Conservation (phyloP, 2,113 vertebrate genomes). For the Sinosuthora webbiana region DNA sequence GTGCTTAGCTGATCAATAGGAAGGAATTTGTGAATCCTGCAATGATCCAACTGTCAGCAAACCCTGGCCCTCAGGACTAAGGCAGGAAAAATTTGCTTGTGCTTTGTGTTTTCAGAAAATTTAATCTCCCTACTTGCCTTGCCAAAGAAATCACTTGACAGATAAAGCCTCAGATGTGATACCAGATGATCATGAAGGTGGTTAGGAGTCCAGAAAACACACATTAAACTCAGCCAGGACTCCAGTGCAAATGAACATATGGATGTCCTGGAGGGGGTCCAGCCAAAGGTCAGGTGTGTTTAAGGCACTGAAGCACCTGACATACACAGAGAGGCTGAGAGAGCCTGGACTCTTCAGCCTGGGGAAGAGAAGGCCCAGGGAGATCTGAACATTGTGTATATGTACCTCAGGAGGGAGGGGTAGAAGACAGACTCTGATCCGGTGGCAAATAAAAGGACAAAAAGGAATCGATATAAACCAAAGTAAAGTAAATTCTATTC, state of each 20-base stretch:
- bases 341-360: background rate
- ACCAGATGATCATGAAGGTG: background rate
- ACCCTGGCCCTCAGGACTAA: background rate
- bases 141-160: background rate
- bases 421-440: background rate
- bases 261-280: background rate
- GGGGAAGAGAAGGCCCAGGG: background rate
- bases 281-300: background rate
- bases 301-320: background rate
- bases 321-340: background rate
- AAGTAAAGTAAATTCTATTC: background rate
- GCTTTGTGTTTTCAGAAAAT: background rate
- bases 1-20: background rate
- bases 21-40: background rate
- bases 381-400: background rate
- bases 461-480: background rate
- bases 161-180: background rate
- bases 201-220: background rate
- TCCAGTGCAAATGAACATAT: background rate
- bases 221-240: background rate
- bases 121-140: background rate
- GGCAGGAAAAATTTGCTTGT: background rate
- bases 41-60: background rate
- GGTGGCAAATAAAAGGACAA: background rate
- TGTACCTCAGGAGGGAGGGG: background rate